Evolutionary conservation across 2,797 vertebrate species (phyloP), one percentile per base, ranked within the genome.

Genomic region (Chloroceryle amazona): DNA sequence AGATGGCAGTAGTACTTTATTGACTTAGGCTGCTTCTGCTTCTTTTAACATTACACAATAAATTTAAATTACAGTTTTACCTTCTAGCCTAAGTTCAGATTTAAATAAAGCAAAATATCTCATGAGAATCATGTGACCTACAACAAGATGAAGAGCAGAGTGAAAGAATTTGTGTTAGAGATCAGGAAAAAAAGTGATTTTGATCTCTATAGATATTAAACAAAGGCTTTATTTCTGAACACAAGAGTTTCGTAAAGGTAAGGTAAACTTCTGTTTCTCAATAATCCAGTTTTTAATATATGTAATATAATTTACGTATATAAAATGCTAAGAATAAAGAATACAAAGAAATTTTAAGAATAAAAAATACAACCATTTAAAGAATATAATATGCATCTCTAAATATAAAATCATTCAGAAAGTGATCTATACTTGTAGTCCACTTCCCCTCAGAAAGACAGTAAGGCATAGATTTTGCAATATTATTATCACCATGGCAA

Each of bases 101-200:
- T 78, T 71, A 72, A 91, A 88, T 44, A 66, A 91, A 87, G 85
- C 7, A 62, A 87, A 91, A 6, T 18, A 72, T 15, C 8, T 54
- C 29, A n/a, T 17, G 11, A 91, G 46, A 92, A 74, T 35, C 26
- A 54, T 2, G 4, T 29, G 8, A 73, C 44, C 16, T 71, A 60
- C 9, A 73, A n/a, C 15, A 89, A 29, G 13, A 18, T 71, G 41
- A 91, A 63, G 28, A 63, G 14, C 37, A 67, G 17, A 85, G 13
- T 46, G n/a, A 74, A 89, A 82, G 20, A 52, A 80, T 54, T 83
- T 62, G 39, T 44, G 41, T 29, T 63, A 85, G 6, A 85, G 83
- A 87, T 58, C 7, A 66, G 28, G 17, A 22, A 20, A 70, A 52
- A 86, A 82, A 41, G 14, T 67, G 7, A 83, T 60, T 52, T 65